Evolutionary conservation across 30 jellyfish, hydroid and myxozoan species (phyloP).

Genomic region (Cassiopea xamachana): DNA sequence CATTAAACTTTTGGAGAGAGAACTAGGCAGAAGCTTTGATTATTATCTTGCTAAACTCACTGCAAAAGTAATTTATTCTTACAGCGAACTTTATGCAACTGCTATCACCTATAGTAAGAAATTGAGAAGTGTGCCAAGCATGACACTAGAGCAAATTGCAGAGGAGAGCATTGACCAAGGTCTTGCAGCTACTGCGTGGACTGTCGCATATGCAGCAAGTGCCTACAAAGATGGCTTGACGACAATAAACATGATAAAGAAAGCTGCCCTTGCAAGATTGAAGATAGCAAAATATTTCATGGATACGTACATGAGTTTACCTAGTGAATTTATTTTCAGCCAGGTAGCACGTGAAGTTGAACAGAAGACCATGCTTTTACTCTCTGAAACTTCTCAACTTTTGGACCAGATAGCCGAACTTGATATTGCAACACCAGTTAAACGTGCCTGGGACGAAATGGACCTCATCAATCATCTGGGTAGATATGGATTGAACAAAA

Average conservation of each 20-base stretch:
- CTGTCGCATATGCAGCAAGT: not conserved
- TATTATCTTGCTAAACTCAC: not conserved
- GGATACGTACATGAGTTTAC: conserved; percentile 21
- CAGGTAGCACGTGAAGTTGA: not conserved
- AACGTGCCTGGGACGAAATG: conserved; percentile 84
- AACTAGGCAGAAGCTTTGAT: conserved; percentile 30
- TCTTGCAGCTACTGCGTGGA: conserved; percentile 19
- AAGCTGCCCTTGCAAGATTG: not conserved
- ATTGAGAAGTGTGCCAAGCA: conserved; percentile 36
- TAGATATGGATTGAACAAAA: conserved; percentile 75
- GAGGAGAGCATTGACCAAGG: conserved; percentile 46
- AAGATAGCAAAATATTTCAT: not conserved
- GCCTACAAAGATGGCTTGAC: conserved; percentile 13
- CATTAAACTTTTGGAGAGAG: conserved; percentile 51
- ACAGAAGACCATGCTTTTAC: conserved; percentile 31
- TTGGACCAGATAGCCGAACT: conserved; percentile 72
- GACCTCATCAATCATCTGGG: conserved; percentile 67
- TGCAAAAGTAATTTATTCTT: not conserved
- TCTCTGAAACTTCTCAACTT: conserved; percentile 52
- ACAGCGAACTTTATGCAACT: not conserved
- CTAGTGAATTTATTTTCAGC: conserved; percentile 61
- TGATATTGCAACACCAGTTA: conserved; percentile 74
- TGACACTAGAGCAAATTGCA: conserved; percentile 80
- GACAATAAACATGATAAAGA: conserved; percentile 1
- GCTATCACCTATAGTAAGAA: not conserved